Evolutionary conservation across 2,113 vertebrate genomes (phyloP), one percentile per base, ranked within the genome.

Genomic region (Oryzias melastigma): DNA sequence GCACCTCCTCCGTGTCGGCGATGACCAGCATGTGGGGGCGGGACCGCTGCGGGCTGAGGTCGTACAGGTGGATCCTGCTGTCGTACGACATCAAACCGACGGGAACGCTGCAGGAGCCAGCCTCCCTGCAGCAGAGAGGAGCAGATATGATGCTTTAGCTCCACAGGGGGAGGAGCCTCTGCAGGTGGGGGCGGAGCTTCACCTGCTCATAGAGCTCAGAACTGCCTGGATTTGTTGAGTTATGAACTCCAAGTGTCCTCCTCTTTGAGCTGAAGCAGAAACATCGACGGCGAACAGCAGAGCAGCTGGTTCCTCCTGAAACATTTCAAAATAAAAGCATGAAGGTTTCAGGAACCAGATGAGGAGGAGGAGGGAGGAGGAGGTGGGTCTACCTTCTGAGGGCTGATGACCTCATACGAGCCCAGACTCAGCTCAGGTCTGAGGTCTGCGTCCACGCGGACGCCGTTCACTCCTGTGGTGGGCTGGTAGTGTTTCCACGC

Each of bases 21-120:
- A 93, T 66, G 47, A 93, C 86, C 81, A 93, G 86, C 92, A 93
- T 92, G 78, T 91, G 91, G 12, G 92, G 92, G 42, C 90, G 92
- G 56, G 87, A 88, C 67, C 91, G 71, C 22, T 68, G 52, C 1
- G 87, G 85, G 63, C 86, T 91, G 62, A 93, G 87, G 76, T 92
- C 77, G 45, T 90, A 93, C 55, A 93, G 82, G 81, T 93, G 92
- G 64, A 93, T 81, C 59, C 78, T 85, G 45, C 71, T 84, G 84
- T 92, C 88, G 0, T 93, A 93, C 0, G 92, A 93, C 68, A 93
- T 88, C 83, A 93, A 68, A 52, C 91, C 91, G 13, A 93, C 82
- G 0, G 82, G 82, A 16, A 91, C 50, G 5, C 85, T 77, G 4
- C 84, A 75, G 58, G 35, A 17, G 14, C 53, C 57, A 0, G 57